Evolutionary conservation across 2,113 vertebrate genomes (phyloP).

Genomic region (Serranochromis macrocephalus): DNA sequence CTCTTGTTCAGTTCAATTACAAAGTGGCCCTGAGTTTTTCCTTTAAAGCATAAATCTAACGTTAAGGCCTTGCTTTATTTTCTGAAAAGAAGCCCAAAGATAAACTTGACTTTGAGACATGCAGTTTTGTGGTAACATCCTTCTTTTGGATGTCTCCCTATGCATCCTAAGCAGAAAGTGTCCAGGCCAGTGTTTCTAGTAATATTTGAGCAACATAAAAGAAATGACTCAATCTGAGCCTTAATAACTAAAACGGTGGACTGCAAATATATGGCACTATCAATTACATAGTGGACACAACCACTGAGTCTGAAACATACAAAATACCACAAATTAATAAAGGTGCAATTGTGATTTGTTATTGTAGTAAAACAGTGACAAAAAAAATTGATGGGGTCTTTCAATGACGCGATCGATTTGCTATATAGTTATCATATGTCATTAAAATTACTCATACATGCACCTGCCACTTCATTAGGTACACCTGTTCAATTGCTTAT

Average conservation of each 20-base stretch:
- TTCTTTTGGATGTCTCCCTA: background rate
- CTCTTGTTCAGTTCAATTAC: background rate
- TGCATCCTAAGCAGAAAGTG: background rate
- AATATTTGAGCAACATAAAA: background rate
- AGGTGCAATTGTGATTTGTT: background rate
- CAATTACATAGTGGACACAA: background rate
- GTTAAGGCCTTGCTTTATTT: background rate
- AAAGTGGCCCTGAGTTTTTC: background rate
- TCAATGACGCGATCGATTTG: accelerated
- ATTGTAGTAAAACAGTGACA: background rate
- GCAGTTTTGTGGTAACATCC: background rate
- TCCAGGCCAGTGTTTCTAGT: background rate
- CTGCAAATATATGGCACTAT: background rate
- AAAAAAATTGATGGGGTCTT: background rate
- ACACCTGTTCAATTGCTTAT: background rate
- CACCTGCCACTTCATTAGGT: background rate
- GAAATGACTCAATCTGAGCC: background rate
- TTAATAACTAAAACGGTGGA: background rate
- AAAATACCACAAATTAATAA: background rate
- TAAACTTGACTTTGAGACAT: background rate
- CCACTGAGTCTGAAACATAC: background rate
- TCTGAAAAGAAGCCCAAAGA: background rate
- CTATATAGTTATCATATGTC: background rate
- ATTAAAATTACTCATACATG: background rate
- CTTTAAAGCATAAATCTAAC: background rate